Conservation (phyloP, 2,888 invertebrate species). For the Desoria tigrina region DNA sequence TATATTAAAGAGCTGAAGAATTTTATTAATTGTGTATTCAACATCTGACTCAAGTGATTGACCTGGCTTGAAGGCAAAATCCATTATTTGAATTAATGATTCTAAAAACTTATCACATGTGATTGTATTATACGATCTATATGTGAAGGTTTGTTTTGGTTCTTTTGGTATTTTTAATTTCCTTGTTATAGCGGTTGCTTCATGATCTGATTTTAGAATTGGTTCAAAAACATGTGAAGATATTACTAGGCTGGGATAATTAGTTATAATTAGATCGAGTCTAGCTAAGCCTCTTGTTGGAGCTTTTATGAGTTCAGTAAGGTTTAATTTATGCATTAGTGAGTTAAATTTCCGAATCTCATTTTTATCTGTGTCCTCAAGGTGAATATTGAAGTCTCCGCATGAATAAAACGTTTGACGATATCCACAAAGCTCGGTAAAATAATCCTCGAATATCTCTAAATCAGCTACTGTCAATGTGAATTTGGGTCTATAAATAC, state of each 20-base stretch:
- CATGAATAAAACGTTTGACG: slow-evolving; percentile 1
- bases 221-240: too few relatives aligned
- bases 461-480: neutral
- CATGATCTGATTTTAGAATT: neutral
- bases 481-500: slow-evolving; percentile 12
- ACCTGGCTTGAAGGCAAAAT: neutral
- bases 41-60: neutral
- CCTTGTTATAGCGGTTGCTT: neutral
- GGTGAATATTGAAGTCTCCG: slow-evolving; percentile 9
- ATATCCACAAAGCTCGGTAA: neutral
- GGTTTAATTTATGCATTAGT: neutral
- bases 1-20: neutral
- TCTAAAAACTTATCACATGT: too few relatives aligned
- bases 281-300: neutral
- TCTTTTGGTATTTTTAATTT: neutral
- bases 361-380: neutral
- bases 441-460: neutral
- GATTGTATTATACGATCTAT: neutral
- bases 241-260: neutral
- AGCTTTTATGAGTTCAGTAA: neutral
- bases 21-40: neutral
- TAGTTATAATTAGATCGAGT: slow-evolving; percentile 4
- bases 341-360: neutral
- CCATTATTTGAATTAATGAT: too few relatives aligned
- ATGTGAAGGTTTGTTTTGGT: neutral